phyloP scores from a whole-genome alignment of 2,888 invertebrate species.

The Eupeodes luniger region DNA sequence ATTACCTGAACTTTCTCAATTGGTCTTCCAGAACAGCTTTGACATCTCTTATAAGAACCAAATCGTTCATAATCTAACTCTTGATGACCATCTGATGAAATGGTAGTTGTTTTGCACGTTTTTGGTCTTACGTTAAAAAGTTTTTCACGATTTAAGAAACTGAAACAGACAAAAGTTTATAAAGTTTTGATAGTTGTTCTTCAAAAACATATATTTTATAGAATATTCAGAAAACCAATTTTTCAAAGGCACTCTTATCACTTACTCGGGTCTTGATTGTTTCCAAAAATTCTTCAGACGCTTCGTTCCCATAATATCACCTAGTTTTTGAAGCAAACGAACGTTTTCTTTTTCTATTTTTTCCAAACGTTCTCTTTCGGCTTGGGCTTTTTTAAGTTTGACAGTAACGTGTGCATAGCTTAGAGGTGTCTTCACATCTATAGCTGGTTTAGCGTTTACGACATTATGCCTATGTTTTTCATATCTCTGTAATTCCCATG shows the following conservation, averaged over 20 bases:
- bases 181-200: too few relatives aligned
- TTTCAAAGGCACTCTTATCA: background rate
- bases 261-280: constrained; percentile 86
- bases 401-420: constrained; percentile 87
- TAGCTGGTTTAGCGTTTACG: constrained; percentile 87
- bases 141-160: constrained; percentile 83
- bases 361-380: constrained; percentile 87
- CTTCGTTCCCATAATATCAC: constrained; percentile 87
- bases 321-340: constrained; percentile 88
- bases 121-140: constrained; percentile 80
- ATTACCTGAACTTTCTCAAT: constrained; percentile 39
- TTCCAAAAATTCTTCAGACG: constrained; percentile 89
- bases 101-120: constrained; percentile 64
- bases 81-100: constrained; percentile 3
- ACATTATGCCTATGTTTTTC: constrained; percentile 89
- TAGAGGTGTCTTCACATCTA: constrained; percentile 88
- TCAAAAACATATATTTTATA: too few relatives aligned
- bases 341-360: constrained; percentile 89
- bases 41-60: constrained; percentile 51
- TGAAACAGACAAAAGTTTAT: constrained; percentile 51
- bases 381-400: constrained; percentile 89
- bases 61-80: constrained; percentile 28
- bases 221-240: too few relatives aligned
- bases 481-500: constrained; percentile 89
- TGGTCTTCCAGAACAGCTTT: constrained; percentile 67